Evolutionary conservation across 2,888 invertebrate genomes (phyloP), one percentile per base, ranked within the genome.

Genomic region (Himalopsyche japonica): DNA sequence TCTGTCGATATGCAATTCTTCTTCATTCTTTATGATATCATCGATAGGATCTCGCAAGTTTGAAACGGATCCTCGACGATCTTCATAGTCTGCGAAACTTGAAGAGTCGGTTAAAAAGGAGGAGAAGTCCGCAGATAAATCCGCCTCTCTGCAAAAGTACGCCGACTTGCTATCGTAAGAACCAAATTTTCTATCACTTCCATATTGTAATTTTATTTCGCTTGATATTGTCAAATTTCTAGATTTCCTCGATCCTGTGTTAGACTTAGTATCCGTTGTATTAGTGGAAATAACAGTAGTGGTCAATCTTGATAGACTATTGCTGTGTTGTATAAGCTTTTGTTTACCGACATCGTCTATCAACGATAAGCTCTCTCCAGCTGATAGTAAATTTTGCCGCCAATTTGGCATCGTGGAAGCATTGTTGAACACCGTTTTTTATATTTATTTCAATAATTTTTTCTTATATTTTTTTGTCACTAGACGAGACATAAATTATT

Each of bases 331-430:
- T 93, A 91, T 84, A 91, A 90, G 88, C 93, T 92, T 88, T 92
- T 87, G 92, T 81, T 47, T 24, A 34, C 20, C 43, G 30, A 27
- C 78, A 80, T 84, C 78, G 79, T 84, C 84, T 24, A 83, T 76
- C 80, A 86, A 80, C 3, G 82, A 86, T 88, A 91, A 92, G 88
- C 92, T 92, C 90, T 92, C 92, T 89, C 91, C 92, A 88, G 92
- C 92, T 88, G 92, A 92, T 88, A 92, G 89, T 88, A 92, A 92
- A 90, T 92, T 92, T 91, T 92, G 92, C 88, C 92, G 91, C 92
- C 92, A 92, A 89, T 92, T 92, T 88, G 92, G 92, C 92, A 92
- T 92, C 88, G 89, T 91, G 89, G 88, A 89, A 88, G 34, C 86
- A 83, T 87, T 79, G 83, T 85, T 32, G 76, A 82, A 81, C 78